Evolutionary conservation across 2,113 vertebrate genomes (phyloP).

Genomic region (Megatriorchis doriae): DNA sequence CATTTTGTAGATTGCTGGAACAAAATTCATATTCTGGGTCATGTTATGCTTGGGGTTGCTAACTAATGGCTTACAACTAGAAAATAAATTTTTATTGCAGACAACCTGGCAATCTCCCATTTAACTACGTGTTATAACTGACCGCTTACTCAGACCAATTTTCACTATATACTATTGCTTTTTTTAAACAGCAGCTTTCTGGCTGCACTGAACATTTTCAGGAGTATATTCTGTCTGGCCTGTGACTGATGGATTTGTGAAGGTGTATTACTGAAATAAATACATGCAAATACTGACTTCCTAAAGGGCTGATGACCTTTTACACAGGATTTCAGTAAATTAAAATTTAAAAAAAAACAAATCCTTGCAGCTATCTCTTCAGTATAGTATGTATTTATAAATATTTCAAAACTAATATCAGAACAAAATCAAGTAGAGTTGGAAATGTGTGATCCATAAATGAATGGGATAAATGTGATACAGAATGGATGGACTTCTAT

Average conservation of each 20-base stretch:
- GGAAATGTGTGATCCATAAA: background rate
- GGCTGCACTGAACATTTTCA: background rate
- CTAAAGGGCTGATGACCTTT: slow-evolving; percentile 9
- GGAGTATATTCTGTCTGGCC: background rate
- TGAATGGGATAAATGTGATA: background rate
- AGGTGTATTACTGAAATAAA: background rate
- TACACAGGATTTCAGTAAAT: background rate
- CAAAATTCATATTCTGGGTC: background rate
- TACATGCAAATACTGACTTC: background rate
- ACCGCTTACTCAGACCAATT: background rate
- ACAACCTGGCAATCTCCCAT: background rate
- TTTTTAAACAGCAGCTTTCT: background rate
- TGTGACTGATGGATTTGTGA: background rate
- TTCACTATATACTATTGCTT: background rate
- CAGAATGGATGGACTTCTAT: background rate
- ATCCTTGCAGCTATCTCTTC: background rate
- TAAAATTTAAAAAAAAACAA: background rate
- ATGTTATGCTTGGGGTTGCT: background rate
- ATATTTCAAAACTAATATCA: slow-evolving; percentile 28
- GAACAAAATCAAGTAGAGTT: background rate
- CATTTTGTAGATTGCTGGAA: background rate
- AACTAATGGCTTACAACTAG: background rate
- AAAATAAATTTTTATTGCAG: background rate
- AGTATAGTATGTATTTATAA: background rate
- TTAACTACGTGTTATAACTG: background rate